These are phyloP conservation scores for Chaunax sp. DNA, from an alignment of 2,797 vertebrate species.

Conservation along the genomic window DNA sequence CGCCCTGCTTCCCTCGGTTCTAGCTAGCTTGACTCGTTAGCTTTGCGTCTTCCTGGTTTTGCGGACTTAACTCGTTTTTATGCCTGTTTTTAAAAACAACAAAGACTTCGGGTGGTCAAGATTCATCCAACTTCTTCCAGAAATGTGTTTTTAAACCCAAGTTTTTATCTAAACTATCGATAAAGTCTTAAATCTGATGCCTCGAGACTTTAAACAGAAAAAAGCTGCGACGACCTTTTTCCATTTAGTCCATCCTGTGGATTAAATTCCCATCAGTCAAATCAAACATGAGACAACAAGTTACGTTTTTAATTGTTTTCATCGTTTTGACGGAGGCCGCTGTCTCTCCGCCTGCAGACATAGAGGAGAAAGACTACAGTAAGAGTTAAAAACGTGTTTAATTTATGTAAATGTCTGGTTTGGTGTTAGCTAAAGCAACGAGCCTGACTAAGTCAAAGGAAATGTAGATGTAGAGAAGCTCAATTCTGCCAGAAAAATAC, in stretches of 20 bases:
- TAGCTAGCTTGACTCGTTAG: background rate
- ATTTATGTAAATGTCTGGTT: background rate
- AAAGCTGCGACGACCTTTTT: background rate
- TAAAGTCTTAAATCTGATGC: background rate
- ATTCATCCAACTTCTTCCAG: rapidly evolving
- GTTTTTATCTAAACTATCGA: background rate
- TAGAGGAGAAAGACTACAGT: conserved; percentile 15
- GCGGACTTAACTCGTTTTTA: background rate
- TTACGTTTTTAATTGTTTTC: background rate
- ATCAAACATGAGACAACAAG: conserved; percentile 29
- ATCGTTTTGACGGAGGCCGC: conserved; percentile 9
- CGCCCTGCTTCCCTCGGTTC: background rate
- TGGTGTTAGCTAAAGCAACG: too few species aligned
- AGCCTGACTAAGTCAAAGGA: background rate
- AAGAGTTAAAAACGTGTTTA: background rate
- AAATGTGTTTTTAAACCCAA: background rate
- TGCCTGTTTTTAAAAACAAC: background rate
- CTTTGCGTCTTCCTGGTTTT: conserved; percentile 62
- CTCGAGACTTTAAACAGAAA: background rate
- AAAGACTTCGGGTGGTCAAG: background rate
- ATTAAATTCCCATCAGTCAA: background rate
- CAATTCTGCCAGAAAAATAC: background rate
- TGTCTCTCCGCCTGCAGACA: background rate
- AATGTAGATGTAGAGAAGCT: background rate
- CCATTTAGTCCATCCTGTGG: background rate